Percentiles rank a stretch among this genome's conserved stretches.
Conservation (phyloP, 2,797 vertebrate species). For the Champsocephalus esox region DNA sequence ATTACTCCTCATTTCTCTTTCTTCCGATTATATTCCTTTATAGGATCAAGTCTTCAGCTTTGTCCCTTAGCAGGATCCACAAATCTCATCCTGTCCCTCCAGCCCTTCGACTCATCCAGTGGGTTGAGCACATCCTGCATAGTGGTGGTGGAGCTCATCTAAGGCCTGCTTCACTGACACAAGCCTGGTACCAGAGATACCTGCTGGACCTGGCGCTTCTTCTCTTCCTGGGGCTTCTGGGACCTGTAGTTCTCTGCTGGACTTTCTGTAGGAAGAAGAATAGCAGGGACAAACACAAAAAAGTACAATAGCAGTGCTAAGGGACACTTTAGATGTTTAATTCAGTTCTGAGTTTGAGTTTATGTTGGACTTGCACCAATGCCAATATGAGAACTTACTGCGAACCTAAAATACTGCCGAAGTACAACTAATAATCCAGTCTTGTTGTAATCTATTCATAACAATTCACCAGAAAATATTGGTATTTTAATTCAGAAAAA, state of each 20-base stretch:
- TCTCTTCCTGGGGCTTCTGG: slow-evolving; percentile 54
- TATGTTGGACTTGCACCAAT: background rate
- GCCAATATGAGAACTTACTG: background rate
- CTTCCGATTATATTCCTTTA: background rate
- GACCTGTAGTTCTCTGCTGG: slow-evolving; percentile 55
- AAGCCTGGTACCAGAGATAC: slow-evolving; percentile 80
- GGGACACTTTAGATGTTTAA: background rate
- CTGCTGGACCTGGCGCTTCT: slow-evolving; percentile 77
- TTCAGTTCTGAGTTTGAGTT: slow-evolving; percentile 4
- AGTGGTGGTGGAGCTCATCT: slow-evolving; percentile 77
- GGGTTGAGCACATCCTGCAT: slow-evolving; percentile 81
- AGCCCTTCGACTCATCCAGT: slow-evolving; percentile 70
- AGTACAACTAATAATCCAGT: slow-evolving; percentile 28
- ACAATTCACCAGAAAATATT: background rate
- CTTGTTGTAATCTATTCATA: slow-evolving; percentile 8
- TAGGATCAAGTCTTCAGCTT: slow-evolving; percentile 81
- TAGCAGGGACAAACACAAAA: slow-evolving; percentile 44
- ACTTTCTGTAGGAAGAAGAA: slow-evolving; percentile 38
- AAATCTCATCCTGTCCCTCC: slow-evolving; percentile 79
- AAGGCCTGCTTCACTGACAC: slow-evolving; percentile 65
- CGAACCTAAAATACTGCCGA: background rate
- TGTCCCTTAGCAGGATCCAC: slow-evolving; percentile 73
- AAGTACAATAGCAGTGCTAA: slow-evolving; percentile 43
- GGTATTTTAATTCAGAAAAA: background rate
- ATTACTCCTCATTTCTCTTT: background rate